A percentile compares a stretch with the other conserved stretches of the same genome.
These are phyloP conservation scores for Phocoena sinus DNA, from an alignment of 2,113 vertebrate species.

Conservation along the genomic window DNA sequence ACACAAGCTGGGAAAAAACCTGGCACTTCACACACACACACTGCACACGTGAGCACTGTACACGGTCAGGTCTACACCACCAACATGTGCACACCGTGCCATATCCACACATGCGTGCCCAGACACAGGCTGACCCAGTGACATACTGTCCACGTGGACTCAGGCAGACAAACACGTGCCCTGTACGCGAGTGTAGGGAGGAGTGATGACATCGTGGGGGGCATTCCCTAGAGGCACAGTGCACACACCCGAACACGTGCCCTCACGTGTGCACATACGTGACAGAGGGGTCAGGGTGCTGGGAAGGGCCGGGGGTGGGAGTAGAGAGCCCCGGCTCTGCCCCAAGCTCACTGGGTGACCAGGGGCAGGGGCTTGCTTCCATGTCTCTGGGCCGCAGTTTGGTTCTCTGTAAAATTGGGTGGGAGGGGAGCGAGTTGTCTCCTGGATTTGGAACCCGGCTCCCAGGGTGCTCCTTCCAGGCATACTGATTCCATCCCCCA, in stretches of 20 bases:
- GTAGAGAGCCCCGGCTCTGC: not conserved
- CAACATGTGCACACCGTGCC: not conserved
- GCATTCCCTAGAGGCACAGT: not conserved
- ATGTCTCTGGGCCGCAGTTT: not conserved
- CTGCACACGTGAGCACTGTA: not conserved
- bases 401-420: not conserved
- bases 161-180: not conserved
- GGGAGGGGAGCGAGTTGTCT: accelerated
- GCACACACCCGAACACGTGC: not conserved
- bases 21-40: not conserved
- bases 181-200: accelerated
- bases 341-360: not conserved
- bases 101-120: not conserved
- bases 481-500: not conserved
- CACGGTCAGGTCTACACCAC: accelerated
- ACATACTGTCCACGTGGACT: accelerated
- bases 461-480: not conserved
- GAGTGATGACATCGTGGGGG: accelerated
- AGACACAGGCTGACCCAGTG: not conserved
- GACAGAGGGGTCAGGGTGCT: not conserved
- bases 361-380: not conserved
- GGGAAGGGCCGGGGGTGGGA: accelerated
- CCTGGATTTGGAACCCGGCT: not conserved
- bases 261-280: not conserved
- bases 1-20: not conserved